phyloP scores from a whole-genome alignment of 2,113 vertebrate genomes.

The Saguinus midas region DNA sequence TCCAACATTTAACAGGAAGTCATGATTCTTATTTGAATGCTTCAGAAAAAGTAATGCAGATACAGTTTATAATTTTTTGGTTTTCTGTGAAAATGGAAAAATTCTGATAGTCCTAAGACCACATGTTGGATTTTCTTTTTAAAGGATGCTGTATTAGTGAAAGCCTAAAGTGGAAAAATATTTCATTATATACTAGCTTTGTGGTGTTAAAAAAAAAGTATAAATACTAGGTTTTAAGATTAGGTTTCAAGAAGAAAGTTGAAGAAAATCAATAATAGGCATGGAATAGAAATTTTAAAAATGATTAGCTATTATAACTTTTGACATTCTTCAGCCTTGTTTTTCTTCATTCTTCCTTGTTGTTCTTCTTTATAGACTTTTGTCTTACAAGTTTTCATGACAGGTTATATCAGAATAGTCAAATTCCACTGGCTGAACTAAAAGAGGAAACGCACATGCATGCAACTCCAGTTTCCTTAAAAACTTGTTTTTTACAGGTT shows the following conservation, averaged over 20 bases:
- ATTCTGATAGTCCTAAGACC: not conserved
- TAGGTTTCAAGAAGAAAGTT: not conserved
- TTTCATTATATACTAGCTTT: not conserved
- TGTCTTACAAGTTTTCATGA: not conserved
- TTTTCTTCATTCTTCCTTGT: not conserved
- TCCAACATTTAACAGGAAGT: not conserved
- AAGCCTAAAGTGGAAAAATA: not conserved
- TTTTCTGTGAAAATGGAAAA: not conserved
- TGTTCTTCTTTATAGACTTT: not conserved
- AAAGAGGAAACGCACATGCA: not conserved
- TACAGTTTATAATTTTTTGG: not conserved
- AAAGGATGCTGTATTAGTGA: not conserved
- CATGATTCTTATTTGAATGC: not conserved
- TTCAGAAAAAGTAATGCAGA: not conserved
- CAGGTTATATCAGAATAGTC: not conserved
- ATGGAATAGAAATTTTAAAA: not conserved
- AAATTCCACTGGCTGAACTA: not conserved
- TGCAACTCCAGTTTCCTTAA: not conserved
- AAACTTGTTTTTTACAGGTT: not conserved
- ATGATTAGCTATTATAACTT: not conserved
- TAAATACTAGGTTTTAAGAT: not conserved
- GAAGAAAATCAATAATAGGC: not conserved
- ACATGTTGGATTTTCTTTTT: conserved; percentile 6
- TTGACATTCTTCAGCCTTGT: not conserved
- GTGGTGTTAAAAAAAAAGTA: not conserved